These are phyloP conservation scores for Neotragus moschatus DNA, from an alignment of 2,113 vertebrate genomes.

Conservation along the genomic window DNA sequence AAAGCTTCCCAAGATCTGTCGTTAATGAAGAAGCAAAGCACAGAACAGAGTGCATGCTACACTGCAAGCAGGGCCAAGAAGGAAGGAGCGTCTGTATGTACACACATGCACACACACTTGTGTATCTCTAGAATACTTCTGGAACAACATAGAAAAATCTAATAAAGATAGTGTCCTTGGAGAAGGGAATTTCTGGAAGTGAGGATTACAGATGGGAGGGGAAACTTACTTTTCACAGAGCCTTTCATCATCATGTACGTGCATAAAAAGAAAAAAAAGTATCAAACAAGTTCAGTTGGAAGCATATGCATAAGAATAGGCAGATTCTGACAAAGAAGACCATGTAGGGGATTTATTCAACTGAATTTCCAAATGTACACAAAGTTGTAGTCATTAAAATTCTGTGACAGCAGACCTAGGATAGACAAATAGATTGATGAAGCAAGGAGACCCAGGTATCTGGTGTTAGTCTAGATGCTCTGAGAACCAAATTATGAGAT, in stretches of 20 bases:
- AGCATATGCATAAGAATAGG: not conserved
- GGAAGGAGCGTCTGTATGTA: not conserved
- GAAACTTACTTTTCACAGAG: not conserved
- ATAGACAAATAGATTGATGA: not conserved
- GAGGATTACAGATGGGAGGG: not conserved
- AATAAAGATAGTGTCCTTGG: not conserved
- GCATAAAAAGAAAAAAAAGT: not conserved
- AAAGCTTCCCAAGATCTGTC: not conserved
- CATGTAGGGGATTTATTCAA: not conserved
- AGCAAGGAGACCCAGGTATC: not conserved
- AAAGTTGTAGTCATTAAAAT: not conserved
- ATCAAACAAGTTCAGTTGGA: not conserved
- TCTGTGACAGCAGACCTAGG: not conserved
- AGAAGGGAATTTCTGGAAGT: not conserved
- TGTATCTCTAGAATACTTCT: not conserved
- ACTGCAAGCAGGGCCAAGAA: not conserved
- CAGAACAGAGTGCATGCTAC: not conserved
- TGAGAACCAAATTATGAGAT: not conserved
- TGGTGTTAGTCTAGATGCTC: not conserved
- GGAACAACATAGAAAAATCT: not conserved
- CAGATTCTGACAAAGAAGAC: not conserved
- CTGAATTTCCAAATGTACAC: not conserved
- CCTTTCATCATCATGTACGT: not conserved
- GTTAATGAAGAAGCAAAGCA: not conserved
- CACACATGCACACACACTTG: not conserved